phyloP scores from a whole-genome alignment of 2,113 vertebrate species.

The Bufo gargarizans region DNA sequence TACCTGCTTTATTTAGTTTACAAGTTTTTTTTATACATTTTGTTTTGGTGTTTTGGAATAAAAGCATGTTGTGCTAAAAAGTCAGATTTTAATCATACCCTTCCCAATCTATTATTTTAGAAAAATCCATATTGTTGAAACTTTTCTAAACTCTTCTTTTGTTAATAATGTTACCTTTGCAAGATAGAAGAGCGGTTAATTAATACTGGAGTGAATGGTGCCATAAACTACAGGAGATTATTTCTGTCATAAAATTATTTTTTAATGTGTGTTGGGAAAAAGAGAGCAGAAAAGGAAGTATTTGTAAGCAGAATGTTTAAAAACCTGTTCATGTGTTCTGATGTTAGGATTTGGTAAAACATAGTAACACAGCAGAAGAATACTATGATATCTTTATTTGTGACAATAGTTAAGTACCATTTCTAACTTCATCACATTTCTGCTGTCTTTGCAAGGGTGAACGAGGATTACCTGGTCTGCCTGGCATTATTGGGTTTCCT shows the following conservation, averaged over 20 bases:
- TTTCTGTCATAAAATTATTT: background rate
- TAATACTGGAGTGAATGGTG: background rate
- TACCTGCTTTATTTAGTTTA: too few species aligned
- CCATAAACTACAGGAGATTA: background rate
- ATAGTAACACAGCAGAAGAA: background rate
- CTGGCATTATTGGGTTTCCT: constrained; percentile 93
- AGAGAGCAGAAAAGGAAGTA: too few species aligned
- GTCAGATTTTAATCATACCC: too few species aligned
- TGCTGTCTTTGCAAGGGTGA: constrained; percentile 79
- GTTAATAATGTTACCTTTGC: background rate
- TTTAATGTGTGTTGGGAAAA: background rate
- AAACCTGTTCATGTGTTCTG: background rate
- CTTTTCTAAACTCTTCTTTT: background rate
- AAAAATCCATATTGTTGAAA: background rate
- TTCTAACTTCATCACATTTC: background rate
- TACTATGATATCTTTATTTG: background rate
- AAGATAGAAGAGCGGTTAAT: background rate
- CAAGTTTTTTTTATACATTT: background rate
- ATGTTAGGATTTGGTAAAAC: background rate
- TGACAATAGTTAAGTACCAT: background rate
- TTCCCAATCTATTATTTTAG: background rate
- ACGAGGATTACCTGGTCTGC: constrained; percentile 86
- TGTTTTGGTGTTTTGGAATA: background rate
- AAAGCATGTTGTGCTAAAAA: too few species aligned
- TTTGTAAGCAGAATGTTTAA: too few species aligned